phyloP scores from a whole-genome alignment of 2,888 invertebrate genomes.

The Erebia epiphron region DNA sequence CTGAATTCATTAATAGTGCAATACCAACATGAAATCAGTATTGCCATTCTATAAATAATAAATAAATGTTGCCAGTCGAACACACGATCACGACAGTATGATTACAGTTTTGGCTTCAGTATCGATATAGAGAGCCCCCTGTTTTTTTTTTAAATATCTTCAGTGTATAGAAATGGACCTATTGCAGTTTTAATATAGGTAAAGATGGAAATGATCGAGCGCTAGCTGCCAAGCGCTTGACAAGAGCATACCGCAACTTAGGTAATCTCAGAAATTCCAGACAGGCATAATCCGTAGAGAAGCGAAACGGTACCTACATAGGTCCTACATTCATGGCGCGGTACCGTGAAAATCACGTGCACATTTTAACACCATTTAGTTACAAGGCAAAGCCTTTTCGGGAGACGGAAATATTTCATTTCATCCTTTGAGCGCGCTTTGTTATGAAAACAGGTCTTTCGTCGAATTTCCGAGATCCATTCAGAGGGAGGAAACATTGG shows the following conservation, averaged over 20 bases:
- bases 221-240: too few relatives aligned
- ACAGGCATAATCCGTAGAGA: conserved; percentile 19
- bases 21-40: too few relatives aligned
- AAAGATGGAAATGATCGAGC: too few relatives aligned
- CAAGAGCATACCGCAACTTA: not conserved
- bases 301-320: not conserved
- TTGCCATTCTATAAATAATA: too few relatives aligned
- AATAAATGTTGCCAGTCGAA: too few relatives aligned
- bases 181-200: too few relatives aligned
- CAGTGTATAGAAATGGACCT: too few relatives aligned
- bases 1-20: too few relatives aligned
- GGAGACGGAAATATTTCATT: conserved; percentile 56
- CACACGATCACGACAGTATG: too few relatives aligned
- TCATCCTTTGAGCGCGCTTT: conserved; percentile 54
- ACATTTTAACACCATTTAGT: conserved; percentile 47
- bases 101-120: too few relatives aligned
- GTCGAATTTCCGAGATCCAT: conserved; percentile 52
- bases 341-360: conserved; percentile 49
- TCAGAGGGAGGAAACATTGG: conserved; percentile 58
- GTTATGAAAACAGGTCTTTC: conserved; percentile 62
- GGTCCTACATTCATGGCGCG: conserved; percentile 13
- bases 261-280: conserved; percentile 26
- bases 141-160: too few relatives aligned
- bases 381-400: conserved; percentile 40
- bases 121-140: too few relatives aligned